Conservation (phyloP, 2,113 vertebrate genomes). For the Fregata magnificens region DNA sequence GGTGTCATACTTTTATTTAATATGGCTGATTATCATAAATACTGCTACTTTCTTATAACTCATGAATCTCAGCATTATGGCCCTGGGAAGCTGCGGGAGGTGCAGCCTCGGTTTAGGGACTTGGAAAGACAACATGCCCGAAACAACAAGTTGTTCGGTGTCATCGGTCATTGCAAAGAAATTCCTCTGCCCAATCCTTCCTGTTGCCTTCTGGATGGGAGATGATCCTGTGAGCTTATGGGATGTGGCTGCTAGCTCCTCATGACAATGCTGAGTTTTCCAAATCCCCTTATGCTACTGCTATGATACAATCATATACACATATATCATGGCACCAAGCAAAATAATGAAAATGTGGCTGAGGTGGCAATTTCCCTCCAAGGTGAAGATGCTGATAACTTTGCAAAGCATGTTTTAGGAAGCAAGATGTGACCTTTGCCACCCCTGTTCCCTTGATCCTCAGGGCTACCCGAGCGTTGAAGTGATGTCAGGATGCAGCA, state of each 20-base stretch:
- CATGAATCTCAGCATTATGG: not conserved
- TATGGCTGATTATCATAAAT: not conserved
- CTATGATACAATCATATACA: not conserved
- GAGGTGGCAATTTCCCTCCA: not conserved
- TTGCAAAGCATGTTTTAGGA: not conserved
- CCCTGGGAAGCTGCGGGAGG: not conserved
- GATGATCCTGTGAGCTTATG: not conserved
- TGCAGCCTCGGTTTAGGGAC: not conserved
- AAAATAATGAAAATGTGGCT: not conserved
- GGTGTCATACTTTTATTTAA: not conserved
- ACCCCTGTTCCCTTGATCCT: not conserved
- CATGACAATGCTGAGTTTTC: not conserved
- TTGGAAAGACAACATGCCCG: not conserved
- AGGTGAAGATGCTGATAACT: not conserved
- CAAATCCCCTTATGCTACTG: not conserved
- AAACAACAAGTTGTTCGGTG: not conserved
- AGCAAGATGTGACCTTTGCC: not conserved
- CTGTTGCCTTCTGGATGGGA: not conserved
- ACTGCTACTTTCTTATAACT: not conserved
- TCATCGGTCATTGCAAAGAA: fast-evolving
- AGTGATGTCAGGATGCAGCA: not conserved
- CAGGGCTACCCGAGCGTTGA: fast-evolving
- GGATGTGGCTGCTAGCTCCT: not conserved
- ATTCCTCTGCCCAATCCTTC: conserved; percentile 22
- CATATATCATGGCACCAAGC: fast-evolving